These are phyloP conservation scores for Palythoa grandiflora DNA, from an alignment of 92 coral and sea anemone genomes.

Conservation along the genomic window DNA sequence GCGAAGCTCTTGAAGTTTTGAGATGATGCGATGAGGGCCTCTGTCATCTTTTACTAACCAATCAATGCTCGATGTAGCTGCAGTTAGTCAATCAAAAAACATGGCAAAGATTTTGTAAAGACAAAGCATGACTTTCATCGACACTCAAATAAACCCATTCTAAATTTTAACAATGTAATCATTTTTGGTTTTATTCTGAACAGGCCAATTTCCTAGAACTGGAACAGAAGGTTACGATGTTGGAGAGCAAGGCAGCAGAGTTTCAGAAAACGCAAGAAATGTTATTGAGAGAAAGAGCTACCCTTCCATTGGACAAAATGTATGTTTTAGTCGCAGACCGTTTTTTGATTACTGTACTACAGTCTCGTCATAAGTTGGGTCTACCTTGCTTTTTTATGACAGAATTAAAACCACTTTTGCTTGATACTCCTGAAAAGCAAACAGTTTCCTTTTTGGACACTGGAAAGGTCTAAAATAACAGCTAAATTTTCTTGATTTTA, in stretches of 20 bases:
- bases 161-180: not conserved
- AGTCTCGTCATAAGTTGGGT: too few species aligned
- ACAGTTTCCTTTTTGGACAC: too few species aligned
- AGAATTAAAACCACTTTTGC: too few species aligned
- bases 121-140: not conserved
- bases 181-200: not conserved
- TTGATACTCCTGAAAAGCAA: too few species aligned
- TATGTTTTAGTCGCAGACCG: not conserved
- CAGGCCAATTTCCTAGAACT: not conserved
- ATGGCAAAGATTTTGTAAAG: too few species aligned
- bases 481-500: too few species aligned
- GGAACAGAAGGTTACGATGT: not conserved
- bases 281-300: not conserved
- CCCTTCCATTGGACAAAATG: not conserved
- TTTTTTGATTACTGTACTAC: not conserved
- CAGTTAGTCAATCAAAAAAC: too few species aligned
- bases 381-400: not conserved
- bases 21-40: too few species aligned
- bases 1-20: too few species aligned
- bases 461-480: too few species aligned
- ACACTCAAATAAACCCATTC: not conserved
- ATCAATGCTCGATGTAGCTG: too few species aligned
- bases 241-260: constrained; percentile 6
- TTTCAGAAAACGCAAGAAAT: not conserved
- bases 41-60: too few species aligned